A percentile compares a stretch with the other conserved stretches of the same genome.
Evolutionary conservation across 2,113 vertebrate species (phyloP).

Genomic region (Tichodroma muraria): DNA sequence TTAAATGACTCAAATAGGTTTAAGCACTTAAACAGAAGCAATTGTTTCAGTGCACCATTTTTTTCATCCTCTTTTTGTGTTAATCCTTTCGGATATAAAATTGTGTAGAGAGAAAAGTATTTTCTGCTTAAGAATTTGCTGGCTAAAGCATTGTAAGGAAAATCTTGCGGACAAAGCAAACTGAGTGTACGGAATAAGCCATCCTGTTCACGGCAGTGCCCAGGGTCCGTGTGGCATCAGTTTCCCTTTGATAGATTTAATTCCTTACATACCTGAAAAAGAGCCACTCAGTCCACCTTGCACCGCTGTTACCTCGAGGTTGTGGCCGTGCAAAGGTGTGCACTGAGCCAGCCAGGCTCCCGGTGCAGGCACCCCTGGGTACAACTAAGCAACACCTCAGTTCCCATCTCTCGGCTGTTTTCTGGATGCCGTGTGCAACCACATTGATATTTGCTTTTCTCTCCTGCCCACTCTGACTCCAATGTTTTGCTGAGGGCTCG

Average conservation of each 20-base stretch:
- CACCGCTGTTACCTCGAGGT: accelerated
- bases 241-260: not conserved
- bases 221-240: not conserved
- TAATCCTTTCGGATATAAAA: not conserved
- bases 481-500: not conserved
- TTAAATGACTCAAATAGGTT: not conserved
- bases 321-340: not conserved
- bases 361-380: accelerated
- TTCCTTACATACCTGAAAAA: not conserved
- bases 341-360: accelerated
- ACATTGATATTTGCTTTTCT: not conserved
- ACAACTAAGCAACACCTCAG: not conserved
- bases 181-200: accelerated
- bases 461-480: not conserved
- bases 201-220: not conserved
- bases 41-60: not conserved
- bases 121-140: not conserved
- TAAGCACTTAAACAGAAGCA: not conserved
- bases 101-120: not conserved
- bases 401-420: not conserved
- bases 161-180: not conserved
- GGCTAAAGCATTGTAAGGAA: not conserved
- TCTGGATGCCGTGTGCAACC: not conserved
- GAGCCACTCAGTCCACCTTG: not conserved
- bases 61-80: not conserved